Evolutionary conservation across 2,888 invertebrate genomes (phyloP), one percentile per base, ranked within the genome.

Genomic region (Coelinius sp.): DNA sequence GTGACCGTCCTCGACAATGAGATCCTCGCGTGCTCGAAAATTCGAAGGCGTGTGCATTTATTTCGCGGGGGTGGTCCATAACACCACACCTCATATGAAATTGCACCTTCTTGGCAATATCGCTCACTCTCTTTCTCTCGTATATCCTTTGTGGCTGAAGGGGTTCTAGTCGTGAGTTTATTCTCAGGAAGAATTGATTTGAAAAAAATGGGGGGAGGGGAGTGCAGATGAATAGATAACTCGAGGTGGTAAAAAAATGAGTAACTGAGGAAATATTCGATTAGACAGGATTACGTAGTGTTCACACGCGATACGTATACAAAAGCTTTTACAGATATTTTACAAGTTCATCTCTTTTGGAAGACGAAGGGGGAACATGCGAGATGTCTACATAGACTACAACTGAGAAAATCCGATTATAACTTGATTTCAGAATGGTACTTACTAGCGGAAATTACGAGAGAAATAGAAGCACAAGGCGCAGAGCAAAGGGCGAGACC

Each of bases 21-120:
- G 73, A 68, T 70, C 56, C 71, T 75, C 71, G 71, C 69, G 71
- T 74, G 75, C 77, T 78, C 76, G 77, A 80, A 79, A 81, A 81
- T 80, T 81, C 79, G 75, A 71, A 78, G 77, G 73, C 79, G 78
- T 76, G 77, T 77, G 80, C 81, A 81, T 80, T 81, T 80, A 80
- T 82, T 80, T 81, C 79, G 78, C 71, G 74, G 73, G 67, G 59
- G 59, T 59, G 31, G 31, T 59, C 59, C 59, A 59, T 59, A n/a
- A 59, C 59, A 56, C 56, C 56, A 56, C 56, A 59, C 74, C 76
- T 75, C 75, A 76, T 75, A 70, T 75, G 74, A 79, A 79, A 82
- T 80, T 81, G 78, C 74, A 78, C 74, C 76, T 70, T 78, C 76
- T 74, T 71, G 53, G 52, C 66, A 1, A 2, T 5, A 17, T 14